Base-by-base conservation (phyloP, 1,140 invertebrate genomes). In the Pseudomyrmex pallidus region DNA sequence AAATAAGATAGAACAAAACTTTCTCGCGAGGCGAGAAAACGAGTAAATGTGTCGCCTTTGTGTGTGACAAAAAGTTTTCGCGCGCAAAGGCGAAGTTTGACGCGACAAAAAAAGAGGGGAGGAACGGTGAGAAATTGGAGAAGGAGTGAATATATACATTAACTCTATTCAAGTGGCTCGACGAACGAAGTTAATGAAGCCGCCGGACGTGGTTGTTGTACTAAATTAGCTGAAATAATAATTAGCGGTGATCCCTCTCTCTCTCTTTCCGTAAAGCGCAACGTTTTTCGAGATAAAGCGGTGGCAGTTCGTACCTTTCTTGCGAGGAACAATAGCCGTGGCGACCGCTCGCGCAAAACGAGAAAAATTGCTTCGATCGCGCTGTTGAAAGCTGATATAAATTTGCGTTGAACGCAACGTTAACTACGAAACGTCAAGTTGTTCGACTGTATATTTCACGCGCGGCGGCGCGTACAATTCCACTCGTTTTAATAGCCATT, bases 141-240 rank as follows among this genome's bases (percentile, higher is more conserved):
- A 67, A 67, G 25, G 9, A 57, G 52, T 13, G 57, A 63, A 52
- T 63, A 74, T 63, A 74, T 35, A 35, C 35, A 35, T 35, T 35
- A 35, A 35, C 35, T 35, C 35, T 35, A 35, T 35, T 35, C 35
- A 35, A 35, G 35, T 35, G 5, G 35, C 35, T 35, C 35, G 35
- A 20, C 61, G 62, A 73, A 74, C 57, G 57, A 25, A n/a, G 57
- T 82, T 82, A 82, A 82, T 82, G 56, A 72, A 63, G 67, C 50
- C 46, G 20, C 20, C 44, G 12, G 57, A 70, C 44, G 77, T 35
- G 68, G 67, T 82, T 73, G 56, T 82, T 74, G 52, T 15, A 61
- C 68, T 74, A 62, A 35, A 78, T 78, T 78, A 78, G 67, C 35
- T 46, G 52, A 74, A 61, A 74, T 74, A 82, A 82, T 82, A 74